Base-by-base conservation (phyloP, 2,113 vertebrate genomes). In the Elephas maximus region DNA sequence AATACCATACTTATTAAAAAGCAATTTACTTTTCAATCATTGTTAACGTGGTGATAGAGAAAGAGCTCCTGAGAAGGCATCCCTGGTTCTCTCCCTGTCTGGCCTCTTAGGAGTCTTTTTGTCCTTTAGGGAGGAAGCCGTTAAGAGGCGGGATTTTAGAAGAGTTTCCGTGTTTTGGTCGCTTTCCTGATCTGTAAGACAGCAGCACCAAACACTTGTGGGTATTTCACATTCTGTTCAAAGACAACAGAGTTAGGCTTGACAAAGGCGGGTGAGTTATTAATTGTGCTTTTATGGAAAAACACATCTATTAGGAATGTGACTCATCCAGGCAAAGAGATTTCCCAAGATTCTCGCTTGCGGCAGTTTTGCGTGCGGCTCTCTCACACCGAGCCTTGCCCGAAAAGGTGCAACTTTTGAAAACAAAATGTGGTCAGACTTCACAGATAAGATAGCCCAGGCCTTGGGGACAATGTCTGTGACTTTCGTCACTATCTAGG, bases 1-100 rank as follows among this genome's bases (percentile, higher is more conserved):
- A 98, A 96, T 93, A 96, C 91, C 95, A 93, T 97, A 97, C 97
- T 98, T 98, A 97, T 97, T 97, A 97, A 98, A 98, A 97, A 98
- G 82, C 98, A 97, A 97, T 97, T 98, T 98, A 97, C 97, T 98
- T 97, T 97, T 98, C 97, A 95, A 69, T 93, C 67, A 91, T 95
- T 86, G 90, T 97, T 95, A 97, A 93, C 62, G 63, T 93, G 62
- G 79, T n/a, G 91, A 83, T 67, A 57, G 45, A 95, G 77, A 73
- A 96, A 60, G 88, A 90, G 79, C 62, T 92, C 45, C 84, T 87
- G 89, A 93, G 44, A 62, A 18, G 81, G 67, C 80, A 95, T 88
- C 98, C 0, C 82, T 71, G 82, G 88, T 77, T 97, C 93, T 6
- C 78, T 95, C 23, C 67, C 69, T 86, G 78, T 80, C 77, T 80